These are phyloP conservation scores for Listronotus bonariensis DNA, from an alignment of 1,140 invertebrate species.

Conservation along the genomic window DNA sequence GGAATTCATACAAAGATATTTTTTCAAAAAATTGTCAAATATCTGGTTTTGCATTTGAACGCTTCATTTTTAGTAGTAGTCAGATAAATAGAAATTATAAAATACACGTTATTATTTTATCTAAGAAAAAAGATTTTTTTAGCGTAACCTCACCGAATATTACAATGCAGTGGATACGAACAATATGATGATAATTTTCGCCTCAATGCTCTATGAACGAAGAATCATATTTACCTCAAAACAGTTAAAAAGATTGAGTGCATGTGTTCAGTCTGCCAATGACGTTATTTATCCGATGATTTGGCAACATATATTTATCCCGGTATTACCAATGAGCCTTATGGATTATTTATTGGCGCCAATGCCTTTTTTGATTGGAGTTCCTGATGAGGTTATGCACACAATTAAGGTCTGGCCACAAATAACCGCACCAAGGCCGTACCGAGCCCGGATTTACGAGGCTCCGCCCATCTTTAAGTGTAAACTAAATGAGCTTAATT, in stretches of 20 bases:
- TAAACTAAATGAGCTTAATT: too few species aligned
- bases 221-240: conserved; percentile 89
- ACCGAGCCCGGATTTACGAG: too few species aligned
- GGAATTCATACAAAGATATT: too few species aligned
- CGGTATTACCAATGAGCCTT: conserved; percentile 83
- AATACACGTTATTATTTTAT: too few species aligned
- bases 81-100: too few species aligned
- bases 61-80: too few species aligned
- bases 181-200: conserved; percentile 94
- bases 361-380: conserved; percentile 95
- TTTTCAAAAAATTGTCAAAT: too few species aligned
- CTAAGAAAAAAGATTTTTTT: conserved; percentile 55
- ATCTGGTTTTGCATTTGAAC: too few species aligned
- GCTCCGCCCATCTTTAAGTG: too few species aligned
- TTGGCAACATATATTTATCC: conserved; percentile 98
- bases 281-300: conserved; percentile 94
- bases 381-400: conserved; percentile 80
- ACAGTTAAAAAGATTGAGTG: conserved; percentile 82
- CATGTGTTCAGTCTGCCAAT: conserved; percentile 93
- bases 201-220: conserved; percentile 90
- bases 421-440: too few species aligned
- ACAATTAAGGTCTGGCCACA: too few species aligned
- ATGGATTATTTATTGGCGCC: conserved; percentile 91
- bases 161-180: conserved; percentile 89
- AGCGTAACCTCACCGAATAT: conserved; percentile 95